Evolutionary conservation across 2,888 invertebrate species (phyloP), one percentile per base, ranked within the genome.

Genomic region (Lucinisca nassula): DNA sequence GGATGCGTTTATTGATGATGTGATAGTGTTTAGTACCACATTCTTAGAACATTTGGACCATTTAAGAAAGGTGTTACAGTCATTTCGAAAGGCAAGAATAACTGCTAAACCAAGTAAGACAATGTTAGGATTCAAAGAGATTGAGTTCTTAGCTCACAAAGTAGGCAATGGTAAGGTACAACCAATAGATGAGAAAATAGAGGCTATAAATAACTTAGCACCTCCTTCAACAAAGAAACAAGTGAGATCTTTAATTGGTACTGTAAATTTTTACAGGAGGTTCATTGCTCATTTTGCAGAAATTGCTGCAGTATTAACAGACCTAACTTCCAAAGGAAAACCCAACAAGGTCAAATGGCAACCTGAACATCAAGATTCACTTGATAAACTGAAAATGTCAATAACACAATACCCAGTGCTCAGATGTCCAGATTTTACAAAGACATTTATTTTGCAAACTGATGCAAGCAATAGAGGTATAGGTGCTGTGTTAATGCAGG

Each of bases 241-340:
- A 24, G 61, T 83, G n/a, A 51, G 80, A 14, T 74, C 82, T 1
- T 87, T 87, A 45, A 35, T 87, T 45, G 87, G 85, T 32, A 27
- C 79, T 55, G 67, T 82, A 37, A 70, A 75, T 17, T 88, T 75
- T 49, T 90, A 88, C 58, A 67, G 80, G 45, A 77, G 80, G 30
- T 85, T 80, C 32, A 86, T 90, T 40, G 73, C 82, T 0, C 79
- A 87, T 51, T 86, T 89, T 58, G 72, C 85, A 37, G 67, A 79
- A 27, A 49, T 83, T 30, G 67, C 85, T 21, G 81, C 85, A 14
- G 79, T 79, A 24, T 35, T 89, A 4, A 82, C 82, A 12, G 87
- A 87, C 45, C 49, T 89, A 27, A 79, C 77, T n/a, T 4, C 4
- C 1, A 72, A 83, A 70, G 70, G 72, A 35, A 30, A 40, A 10